Conservation (phyloP, 2,888 invertebrate species). For the Atethmia centrago region DNA sequence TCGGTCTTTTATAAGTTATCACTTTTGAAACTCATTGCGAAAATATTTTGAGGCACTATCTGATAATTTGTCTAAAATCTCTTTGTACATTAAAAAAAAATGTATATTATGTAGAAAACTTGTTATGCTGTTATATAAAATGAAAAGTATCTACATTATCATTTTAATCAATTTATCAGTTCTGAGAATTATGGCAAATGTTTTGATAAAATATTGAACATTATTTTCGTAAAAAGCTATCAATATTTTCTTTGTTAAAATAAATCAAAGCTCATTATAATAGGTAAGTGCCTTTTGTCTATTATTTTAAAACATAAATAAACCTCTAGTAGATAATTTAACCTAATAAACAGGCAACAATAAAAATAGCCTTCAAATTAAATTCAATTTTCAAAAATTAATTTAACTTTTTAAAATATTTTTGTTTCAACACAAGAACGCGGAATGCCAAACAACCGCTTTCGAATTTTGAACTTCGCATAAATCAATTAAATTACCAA, state of each 20-base stretch:
- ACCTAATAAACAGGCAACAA: neutral
- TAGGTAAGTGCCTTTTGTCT: neutral
- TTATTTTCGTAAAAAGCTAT: neutral
- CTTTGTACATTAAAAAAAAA: neutral
- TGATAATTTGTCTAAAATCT: conserved; percentile 9
- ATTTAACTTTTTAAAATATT: neutral
- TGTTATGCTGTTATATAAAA: neutral
- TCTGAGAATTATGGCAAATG: neutral
- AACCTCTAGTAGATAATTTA: neutral
- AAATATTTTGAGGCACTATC: neutral
- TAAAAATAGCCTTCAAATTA: neutral
- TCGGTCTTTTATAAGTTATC: conserved; percentile 3
- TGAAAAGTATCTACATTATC: too few relatives aligned
- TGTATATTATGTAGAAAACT: neutral
- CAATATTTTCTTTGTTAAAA: neutral
- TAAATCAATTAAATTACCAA: conserved; percentile 42
- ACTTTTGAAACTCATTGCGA: conserved; percentile 6
- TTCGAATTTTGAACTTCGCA: conserved; percentile 18
- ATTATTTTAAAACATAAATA: neutral
- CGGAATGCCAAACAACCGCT: conserved; percentile 27
- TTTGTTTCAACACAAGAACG: conserved; percentile 12
- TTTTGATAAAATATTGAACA: neutral
- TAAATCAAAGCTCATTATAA: neutral
- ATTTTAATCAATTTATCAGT: neutral
- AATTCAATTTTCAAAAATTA: neutral